Percentiles rank a stretch among this genome's conserved stretches.
Conservation (phyloP, 92 coral and sea anemone genomes). For the Heteractis magnifica region DNA sequence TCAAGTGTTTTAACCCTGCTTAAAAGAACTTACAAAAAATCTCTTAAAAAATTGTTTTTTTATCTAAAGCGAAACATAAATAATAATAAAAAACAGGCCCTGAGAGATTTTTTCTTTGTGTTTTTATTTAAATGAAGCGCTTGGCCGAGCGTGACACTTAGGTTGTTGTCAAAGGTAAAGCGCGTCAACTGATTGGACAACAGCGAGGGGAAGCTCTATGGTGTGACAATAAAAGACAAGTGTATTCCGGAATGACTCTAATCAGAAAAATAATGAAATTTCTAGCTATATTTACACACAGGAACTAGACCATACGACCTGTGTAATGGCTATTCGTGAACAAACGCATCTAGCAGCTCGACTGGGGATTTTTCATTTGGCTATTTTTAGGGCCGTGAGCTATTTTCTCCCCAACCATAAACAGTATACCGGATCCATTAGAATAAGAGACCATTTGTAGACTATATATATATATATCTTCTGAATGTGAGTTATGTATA, state of each 20-base stretch:
- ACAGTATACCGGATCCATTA: constrained; percentile 9
- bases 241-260: constrained; percentile 11
- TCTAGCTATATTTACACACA: background rate
- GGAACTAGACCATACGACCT: background rate
- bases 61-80: no score
- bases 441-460: constrained; percentile 7
- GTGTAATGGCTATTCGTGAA: background rate
- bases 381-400: background rate
- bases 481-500: constrained; percentile 1
- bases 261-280: background rate
- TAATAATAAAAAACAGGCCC: constrained; percentile 9
- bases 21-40: background rate
- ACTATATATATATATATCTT: background rate
- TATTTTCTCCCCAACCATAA: background rate
- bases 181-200: constrained; percentile 10
- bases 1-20: background rate
- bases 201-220: constrained; percentile 1
- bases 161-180: background rate
- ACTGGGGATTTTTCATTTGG: background rate
- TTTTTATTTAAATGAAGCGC: constrained; percentile 14
- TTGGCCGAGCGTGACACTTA: constrained; percentile 23
- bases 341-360: background rate
- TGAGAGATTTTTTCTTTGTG: background rate
- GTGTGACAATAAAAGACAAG: constrained; percentile 7
- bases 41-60: background rate